Conservation (phyloP, 2,888 invertebrate species). For the Thereva nobilitata region DNA sequence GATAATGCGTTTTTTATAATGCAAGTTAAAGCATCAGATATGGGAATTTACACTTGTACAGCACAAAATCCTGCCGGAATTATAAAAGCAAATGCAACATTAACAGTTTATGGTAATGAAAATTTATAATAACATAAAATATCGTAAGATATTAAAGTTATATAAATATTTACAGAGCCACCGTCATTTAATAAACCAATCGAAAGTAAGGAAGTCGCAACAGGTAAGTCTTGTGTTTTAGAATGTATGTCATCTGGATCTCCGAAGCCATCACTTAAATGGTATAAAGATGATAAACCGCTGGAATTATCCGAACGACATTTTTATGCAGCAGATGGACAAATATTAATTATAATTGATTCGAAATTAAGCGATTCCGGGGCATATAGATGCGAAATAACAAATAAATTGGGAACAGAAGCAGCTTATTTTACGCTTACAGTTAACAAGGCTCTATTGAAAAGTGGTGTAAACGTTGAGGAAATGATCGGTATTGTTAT, state of each 20-base stretch:
- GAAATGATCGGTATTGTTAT: constrained; percentile 86
- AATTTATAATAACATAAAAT: neutral
- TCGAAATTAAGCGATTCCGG: constrained; percentile 80
- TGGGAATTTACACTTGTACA: constrained; percentile 91
- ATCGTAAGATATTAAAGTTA: neutral
- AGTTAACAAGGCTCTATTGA: constrained; percentile 53
- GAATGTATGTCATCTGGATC: constrained; percentile 87
- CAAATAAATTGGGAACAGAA: constrained; percentile 80
- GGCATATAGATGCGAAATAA: constrained; percentile 86
- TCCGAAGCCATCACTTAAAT: constrained; percentile 78
- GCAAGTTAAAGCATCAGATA: constrained; percentile 85
- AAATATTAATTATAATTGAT: constrained; percentile 84
- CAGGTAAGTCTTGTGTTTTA: constrained; percentile 83
- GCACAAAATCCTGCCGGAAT: constrained; percentile 89
- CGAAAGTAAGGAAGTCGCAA: constrained; percentile 80
- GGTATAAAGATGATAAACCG: constrained; percentile 82
- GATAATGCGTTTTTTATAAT: constrained; percentile 92
- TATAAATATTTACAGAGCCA: constrained; percentile 65
- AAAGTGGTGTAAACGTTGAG: constrained; percentile 64
- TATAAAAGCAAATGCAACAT: constrained; percentile 82
- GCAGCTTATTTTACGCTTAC: constrained; percentile 72
- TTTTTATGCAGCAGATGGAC: constrained; percentile 84
- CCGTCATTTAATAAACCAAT: constrained; percentile 85
- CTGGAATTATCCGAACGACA: constrained; percentile 77
- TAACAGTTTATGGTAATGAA: constrained; percentile 67